A percentile compares a stretch with the other conserved stretches of the same genome.
Evolutionary conservation across 2,113 vertebrate species (phyloP).

Genomic region (Halichoerus grypus): DNA sequence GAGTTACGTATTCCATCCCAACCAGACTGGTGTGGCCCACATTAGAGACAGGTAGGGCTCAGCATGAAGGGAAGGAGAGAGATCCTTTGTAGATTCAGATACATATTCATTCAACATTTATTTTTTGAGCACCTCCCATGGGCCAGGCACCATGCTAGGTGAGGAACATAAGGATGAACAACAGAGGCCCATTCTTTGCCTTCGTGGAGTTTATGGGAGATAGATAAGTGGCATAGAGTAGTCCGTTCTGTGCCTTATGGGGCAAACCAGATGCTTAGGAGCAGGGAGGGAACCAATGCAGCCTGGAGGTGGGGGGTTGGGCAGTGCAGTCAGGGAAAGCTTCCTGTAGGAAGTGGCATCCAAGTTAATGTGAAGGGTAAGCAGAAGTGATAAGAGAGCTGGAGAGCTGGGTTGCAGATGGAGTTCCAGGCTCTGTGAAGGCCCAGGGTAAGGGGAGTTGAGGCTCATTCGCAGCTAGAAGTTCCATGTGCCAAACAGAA

Average conservation of each 20-base stretch:
- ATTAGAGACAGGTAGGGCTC: background rate
- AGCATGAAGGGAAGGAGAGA: background rate
- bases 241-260: background rate
- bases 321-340: background rate
- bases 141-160: background rate
- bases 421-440: background rate
- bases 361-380: background rate
- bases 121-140: background rate
- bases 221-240: background rate
- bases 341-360: slow-evolving; percentile 36
- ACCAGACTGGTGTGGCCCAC: background rate
- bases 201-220: background rate
- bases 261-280: background rate
- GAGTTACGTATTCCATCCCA: background rate
- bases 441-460: background rate
- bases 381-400: background rate
- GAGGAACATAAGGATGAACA: background rate
- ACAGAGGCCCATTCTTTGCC: background rate
- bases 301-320: background rate
- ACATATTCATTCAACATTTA: background rate
- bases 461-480: background rate
- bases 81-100: background rate
- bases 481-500: background rate
- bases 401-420: background rate
- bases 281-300: background rate